phyloP scores from a whole-genome alignment of 2,113 vertebrate genomes.

The Lampris megalopsis region DNA sequence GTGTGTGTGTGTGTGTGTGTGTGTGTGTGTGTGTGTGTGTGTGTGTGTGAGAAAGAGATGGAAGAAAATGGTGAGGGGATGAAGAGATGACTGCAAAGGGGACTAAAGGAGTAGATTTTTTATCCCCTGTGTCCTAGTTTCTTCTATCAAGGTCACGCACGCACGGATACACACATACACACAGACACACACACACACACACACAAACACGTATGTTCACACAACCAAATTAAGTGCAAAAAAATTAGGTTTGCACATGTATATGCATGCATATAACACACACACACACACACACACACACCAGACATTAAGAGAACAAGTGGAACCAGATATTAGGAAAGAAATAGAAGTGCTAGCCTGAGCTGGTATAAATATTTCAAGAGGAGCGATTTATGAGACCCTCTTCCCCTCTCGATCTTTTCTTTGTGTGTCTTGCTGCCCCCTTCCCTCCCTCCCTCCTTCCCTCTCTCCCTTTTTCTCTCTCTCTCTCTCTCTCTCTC shows the following conservation, averaged over 20 bases:
- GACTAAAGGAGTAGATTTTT: neutral
- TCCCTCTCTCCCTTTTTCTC: neutral
- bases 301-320: too few species aligned
- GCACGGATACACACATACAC: constrained; percentile 6
- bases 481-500: neutral
- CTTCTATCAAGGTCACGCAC: constrained; percentile 51
- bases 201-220: neutral
- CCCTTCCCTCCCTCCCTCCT: neutral
- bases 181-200: constrained; percentile 4
- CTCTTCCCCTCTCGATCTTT: neutral
- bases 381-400: neutral
- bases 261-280: neutral
- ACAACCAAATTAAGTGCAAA: too few species aligned
- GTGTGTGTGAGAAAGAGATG: neutral
- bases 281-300: neutral
- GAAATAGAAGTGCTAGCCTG: too few species aligned
- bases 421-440: neutral
- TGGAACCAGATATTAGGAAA: too few species aligned
- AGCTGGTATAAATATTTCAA: too few species aligned
- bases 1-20: neutral
- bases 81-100: constrained; percentile 25
- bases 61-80: constrained; percentile 7
- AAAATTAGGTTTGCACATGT: neutral
- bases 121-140: constrained; percentile 30
- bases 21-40: too few species aligned